Base-by-base conservation (phyloP, 2,888 invertebrate species). In the Caenorhabditis angaria region DNA sequence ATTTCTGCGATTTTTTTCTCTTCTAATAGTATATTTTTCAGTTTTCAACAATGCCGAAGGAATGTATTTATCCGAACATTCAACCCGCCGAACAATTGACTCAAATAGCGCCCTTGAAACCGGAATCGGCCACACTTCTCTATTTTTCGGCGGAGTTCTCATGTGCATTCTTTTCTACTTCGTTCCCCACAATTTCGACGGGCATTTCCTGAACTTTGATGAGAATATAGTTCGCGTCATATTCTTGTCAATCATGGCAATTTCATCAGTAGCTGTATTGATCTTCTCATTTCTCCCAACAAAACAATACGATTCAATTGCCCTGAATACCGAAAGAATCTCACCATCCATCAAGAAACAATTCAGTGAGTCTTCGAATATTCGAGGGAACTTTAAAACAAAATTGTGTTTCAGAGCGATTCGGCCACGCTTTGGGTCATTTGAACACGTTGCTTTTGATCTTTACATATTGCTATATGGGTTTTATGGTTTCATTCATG, bases 1-100 rank as follows among this genome's bases (percentile, higher is more conserved):
- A n/a, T n/a, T n/a, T n/a, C n/a, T n/a, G n/a, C n/a, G n/a, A n/a
- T n/a, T n/a, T n/a, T n/a, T n/a, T n/a, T n/a, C n/a, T n/a, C n/a
- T n/a, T n/a, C n/a, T n/a, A n/a, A n/a, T n/a, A n/a, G n/a, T n/a
- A n/a, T n/a, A n/a, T 25, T 20, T 65, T 76, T 41, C 60, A 77
- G 77, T 73, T 27, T 73, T 68, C 56, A 77, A 77, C 61, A 70
- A 65, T 55, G 77, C 73, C 12, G 77, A 77, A 41, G 77, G 77
- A 48, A 54, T 58, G 35, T 77, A 73, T n/a, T 57, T 77, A 47
- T 70, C 77, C 10, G 77, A 77, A 24, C 77, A 77, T 56, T 73
- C 73, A 4, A 73, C 77, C 1, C 68, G 67, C 24, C 61, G 70
- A 18, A 77, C 77, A 18, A 67, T 77, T 25, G 62, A 73, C 53